phyloP scores from a whole-genome alignment of 1,140 invertebrate genomes.

The Philaenus spumarius region DNA sequence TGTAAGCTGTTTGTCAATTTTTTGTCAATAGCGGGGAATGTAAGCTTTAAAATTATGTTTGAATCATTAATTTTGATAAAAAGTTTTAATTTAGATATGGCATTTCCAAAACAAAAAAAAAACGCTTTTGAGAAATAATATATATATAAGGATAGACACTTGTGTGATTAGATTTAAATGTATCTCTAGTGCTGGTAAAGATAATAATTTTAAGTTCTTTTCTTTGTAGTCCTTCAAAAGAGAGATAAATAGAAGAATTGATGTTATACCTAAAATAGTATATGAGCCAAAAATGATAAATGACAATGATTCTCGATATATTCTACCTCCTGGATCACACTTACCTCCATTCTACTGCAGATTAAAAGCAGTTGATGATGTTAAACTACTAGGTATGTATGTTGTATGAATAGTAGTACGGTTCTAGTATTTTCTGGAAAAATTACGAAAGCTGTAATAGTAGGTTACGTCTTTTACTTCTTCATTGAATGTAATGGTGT shows the following conservation, averaged over 20 bases:
- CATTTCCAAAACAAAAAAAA: no score
- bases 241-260: constrained; percentile 79
- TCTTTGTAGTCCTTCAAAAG: no score
- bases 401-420: constrained; percentile 2
- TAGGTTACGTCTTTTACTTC: no score
- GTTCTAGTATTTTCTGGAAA: no score
- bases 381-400: constrained; percentile 68
- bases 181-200: not conserved
- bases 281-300: constrained; percentile 72
- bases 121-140: no score
- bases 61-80: no score
- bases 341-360: constrained; percentile 71
- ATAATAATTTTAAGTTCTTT: constrained; percentile 37
- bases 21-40: no score
- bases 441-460: no score
- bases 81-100: no score
- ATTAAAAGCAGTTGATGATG: constrained; percentile 83
- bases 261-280: constrained; percentile 72
- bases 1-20: no score
- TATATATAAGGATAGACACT: not conserved
- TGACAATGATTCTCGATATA: constrained; percentile 59
- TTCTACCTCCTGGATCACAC: constrained; percentile 60
- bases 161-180: not conserved
- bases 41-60: no score
- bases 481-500: no score